Evolutionary conservation across 1,140 invertebrate species (phyloP).

Genomic region (Cepaea nemoralis): DNA sequence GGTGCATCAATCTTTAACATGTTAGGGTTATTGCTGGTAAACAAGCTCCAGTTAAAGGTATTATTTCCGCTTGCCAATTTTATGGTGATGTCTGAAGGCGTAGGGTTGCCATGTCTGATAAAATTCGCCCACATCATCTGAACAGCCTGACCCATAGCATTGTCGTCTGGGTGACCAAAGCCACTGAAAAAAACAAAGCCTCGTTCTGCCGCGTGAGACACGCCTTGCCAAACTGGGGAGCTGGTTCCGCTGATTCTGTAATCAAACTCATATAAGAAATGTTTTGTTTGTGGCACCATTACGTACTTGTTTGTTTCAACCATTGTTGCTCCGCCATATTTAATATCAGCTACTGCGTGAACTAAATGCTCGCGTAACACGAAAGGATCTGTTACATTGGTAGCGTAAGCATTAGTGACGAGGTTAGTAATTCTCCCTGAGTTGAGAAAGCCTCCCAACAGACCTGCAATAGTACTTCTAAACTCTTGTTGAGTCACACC

Average conservation of each 20-base stretch:
- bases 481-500: constrained; percentile 17
- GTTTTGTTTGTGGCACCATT: not conserved
- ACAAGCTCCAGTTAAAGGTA: not conserved
- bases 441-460: not conserved
- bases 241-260: not conserved
- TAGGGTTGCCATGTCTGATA: constrained; percentile 15
- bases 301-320: not conserved
- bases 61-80: not conserved
- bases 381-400: constrained; percentile 1
- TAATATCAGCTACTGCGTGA: not conserved
- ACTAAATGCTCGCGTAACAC: constrained; percentile 1
- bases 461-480: not conserved
- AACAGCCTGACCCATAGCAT: not conserved
- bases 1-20: not conserved
- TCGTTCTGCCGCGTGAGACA: not conserved
- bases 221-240: not conserved
- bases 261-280: constrained; percentile 22
- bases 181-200: constrained; percentile 8
- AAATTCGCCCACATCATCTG: constrained; percentile 26
- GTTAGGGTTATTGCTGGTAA: not conserved
- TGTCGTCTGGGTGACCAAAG: not conserved
- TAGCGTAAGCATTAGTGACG: not conserved
- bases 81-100: not conserved
- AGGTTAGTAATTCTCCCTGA: not conserved
- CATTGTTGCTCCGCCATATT: not conserved